A percentile compares a stretch with the other conserved stretches of the same genome.
phyloP scores from a whole-genome alignment of 2,113 vertebrate species.

The Myrmecobius fasciatus region DNA sequence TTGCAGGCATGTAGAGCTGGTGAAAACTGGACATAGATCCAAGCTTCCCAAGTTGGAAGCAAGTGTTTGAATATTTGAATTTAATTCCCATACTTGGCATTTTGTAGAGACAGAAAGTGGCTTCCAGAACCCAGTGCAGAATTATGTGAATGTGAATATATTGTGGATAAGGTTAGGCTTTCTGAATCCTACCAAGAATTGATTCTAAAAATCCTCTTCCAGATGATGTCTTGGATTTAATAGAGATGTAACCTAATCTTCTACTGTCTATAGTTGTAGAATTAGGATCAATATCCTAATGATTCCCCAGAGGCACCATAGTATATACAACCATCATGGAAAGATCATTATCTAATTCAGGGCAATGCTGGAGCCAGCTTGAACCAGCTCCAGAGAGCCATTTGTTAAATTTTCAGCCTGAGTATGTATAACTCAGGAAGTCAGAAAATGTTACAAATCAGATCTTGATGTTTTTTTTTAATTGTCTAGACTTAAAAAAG shows the following conservation, averaged over 20 bases:
- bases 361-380: neutral
- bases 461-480: neutral
- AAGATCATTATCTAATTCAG: neutral
- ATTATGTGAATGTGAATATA: neutral
- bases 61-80: neutral
- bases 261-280: neutral
- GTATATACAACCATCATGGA: neutral
- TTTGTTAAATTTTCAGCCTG: neutral
- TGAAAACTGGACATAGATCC: neutral
- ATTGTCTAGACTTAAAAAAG: neutral
- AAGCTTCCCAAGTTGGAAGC: neutral
- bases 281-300: neutral
- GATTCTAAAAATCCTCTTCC: neutral
- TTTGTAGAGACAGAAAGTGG: neutral
- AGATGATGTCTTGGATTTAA: neutral
- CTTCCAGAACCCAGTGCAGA: neutral
- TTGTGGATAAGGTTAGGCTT: neutral
- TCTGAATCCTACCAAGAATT: neutral
- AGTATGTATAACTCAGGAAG: neutral
- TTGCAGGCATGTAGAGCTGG: neutral
- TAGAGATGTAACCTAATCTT: neutral
- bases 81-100: neutral
- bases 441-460: neutral
- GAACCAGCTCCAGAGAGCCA: neutral
- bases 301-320: neutral